These are phyloP conservation scores for Zaprionus bogoriensis DNA, from an alignment of 2,888 invertebrate species.

Conservation along the genomic window DNA sequence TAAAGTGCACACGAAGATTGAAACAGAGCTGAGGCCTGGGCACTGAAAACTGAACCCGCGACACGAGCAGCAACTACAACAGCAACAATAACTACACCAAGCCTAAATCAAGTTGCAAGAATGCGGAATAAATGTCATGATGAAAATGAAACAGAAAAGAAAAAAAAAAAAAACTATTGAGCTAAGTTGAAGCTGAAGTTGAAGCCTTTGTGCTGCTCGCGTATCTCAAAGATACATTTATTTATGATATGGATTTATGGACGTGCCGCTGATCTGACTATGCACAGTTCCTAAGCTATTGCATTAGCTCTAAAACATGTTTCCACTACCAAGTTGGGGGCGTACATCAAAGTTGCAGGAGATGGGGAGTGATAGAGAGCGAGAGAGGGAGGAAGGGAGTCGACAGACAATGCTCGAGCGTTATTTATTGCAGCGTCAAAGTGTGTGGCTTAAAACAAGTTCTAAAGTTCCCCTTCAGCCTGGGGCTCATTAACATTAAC, in stretches of 20 bases:
- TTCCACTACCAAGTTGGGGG: constrained; percentile 35
- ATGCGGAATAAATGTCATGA: constrained; percentile 76
- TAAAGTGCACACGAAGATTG: constrained; percentile 42
- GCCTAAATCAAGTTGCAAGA: constrained; percentile 78
- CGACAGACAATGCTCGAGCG: too few species aligned
- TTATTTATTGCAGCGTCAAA: too few species aligned
- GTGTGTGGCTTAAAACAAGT: constrained; percentile 33
- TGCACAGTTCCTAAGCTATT: constrained; percentile 35
- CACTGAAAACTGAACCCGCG: constrained; percentile 31
- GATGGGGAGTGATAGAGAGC: not conserved
- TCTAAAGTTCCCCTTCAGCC: constrained; percentile 11
- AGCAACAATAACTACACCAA: constrained; percentile 50
- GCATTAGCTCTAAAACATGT: constrained; percentile 45
- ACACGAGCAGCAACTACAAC: constrained; percentile 26
- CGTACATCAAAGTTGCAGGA: not conserved
- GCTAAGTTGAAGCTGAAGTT: constrained; percentile 20
- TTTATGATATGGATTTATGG: constrained; percentile 27
- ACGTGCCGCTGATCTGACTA: constrained; percentile 1
- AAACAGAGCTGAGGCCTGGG: constrained; percentile 26
- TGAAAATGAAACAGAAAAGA: constrained; percentile 28
- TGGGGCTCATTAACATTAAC: constrained; percentile 33
- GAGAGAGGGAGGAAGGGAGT: not conserved
- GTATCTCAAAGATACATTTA: constrained; percentile 54
- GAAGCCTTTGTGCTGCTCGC: constrained; percentile 32
- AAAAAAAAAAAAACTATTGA: constrained; percentile 12